phyloP scores from a whole-genome alignment of 2,888 invertebrate species.

The Pheosia tremula region DNA sequence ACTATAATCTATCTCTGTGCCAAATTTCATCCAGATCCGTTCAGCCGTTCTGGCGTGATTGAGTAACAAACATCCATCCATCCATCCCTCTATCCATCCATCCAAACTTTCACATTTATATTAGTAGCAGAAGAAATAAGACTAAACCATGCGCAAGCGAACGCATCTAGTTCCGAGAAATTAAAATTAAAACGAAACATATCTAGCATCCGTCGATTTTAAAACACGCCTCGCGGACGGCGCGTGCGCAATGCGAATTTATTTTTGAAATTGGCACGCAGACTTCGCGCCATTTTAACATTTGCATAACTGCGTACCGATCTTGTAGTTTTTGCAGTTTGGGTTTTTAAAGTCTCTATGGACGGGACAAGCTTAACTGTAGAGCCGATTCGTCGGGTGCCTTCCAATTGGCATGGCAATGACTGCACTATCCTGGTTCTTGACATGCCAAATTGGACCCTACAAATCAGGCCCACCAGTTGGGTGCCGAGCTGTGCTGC shows the following conservation, averaged over 20 bases:
- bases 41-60: too few species aligned
- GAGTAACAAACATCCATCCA: too few species aligned
- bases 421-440: too few species aligned
- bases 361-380: background rate
- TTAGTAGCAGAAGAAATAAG: background rate
- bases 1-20: too few species aligned
- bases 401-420: too few species aligned
- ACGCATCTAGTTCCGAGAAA: conserved; percentile 10
- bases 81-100: too few species aligned
- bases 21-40: too few species aligned
- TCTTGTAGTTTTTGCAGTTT: conserved; percentile 60
- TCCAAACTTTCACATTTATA: too few species aligned
- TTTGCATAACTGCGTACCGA: conserved; percentile 55
- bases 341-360: background rate
- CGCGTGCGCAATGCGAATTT: conserved; percentile 75
- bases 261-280: conserved; percentile 84
- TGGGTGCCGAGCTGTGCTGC: too few species aligned
- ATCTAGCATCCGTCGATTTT: conserved; percentile 72
- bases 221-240: conserved; percentile 70
- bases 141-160: background rate
- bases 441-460: too few species aligned
- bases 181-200: conserved; percentile 45
- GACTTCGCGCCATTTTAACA: conserved; percentile 79
- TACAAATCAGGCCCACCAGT: too few species aligned
- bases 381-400: too few species aligned